Evolutionary conservation across 2,113 vertebrate species (phyloP).

Genomic region (Aix galericulata): DNA sequence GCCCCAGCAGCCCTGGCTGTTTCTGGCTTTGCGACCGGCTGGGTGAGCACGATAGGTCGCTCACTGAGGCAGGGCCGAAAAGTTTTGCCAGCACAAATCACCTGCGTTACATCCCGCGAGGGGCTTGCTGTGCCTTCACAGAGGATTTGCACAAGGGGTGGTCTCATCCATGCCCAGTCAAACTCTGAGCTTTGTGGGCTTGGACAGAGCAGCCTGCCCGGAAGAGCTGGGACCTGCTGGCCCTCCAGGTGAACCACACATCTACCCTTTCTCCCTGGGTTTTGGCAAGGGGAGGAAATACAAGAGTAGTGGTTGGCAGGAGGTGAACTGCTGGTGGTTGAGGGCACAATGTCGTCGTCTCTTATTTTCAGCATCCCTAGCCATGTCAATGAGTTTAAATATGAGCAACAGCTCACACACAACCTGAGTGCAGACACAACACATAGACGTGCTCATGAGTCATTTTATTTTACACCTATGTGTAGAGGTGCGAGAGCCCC

Average conservation of each 20-base stretch:
- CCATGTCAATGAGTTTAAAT: slow-evolving; percentile 58
- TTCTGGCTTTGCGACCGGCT: not conserved
- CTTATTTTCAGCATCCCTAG: slow-evolving; percentile 54
- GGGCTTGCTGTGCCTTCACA: not conserved
- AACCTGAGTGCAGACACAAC: not conserved
- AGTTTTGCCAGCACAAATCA: not conserved
- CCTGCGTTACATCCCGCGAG: not conserved
- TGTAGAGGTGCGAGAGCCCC: not conserved
- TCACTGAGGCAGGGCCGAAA: not conserved
- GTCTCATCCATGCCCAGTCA: fast-evolving
- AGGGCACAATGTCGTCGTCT: slow-evolving; percentile 53
- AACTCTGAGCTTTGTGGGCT: not conserved
- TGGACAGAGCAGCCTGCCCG: not conserved
- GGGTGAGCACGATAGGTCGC: not conserved
- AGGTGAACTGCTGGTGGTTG: not conserved
- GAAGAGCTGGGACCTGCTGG: not conserved
- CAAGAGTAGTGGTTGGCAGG: not conserved
- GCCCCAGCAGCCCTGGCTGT: not conserved
- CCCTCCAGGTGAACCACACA: not conserved
- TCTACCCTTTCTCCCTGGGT: not conserved
- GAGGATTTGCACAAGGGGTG: not conserved
- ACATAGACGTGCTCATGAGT: not conserved
- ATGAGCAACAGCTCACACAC: slow-evolving; percentile 20
- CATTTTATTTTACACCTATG: not conserved
- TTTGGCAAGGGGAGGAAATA: not conserved